A percentile compares a stretch with the other conserved stretches of the same genome.
phyloP scores from a whole-genome alignment of 2,888 invertebrate genomes.

The Coenonympha glycerion region DNA sequence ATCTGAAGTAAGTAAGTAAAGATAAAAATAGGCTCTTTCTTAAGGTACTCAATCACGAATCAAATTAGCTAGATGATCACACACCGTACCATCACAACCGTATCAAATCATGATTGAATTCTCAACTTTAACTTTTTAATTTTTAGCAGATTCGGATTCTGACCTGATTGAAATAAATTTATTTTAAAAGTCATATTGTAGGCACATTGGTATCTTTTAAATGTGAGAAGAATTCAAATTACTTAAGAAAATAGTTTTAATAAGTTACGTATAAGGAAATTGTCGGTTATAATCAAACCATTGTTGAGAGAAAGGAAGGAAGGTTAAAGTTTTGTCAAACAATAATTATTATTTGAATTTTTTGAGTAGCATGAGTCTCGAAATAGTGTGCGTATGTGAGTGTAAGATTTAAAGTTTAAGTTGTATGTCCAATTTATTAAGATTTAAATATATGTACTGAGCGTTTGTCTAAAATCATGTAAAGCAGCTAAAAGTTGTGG shows the following conservation, averaged over 20 bases:
- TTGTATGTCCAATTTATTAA: neutral
- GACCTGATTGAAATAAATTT: neutral
- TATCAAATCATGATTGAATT: neutral
- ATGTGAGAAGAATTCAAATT: conserved; percentile 11
- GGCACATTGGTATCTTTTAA: conserved; percentile 42
- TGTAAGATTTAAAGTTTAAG: neutral
- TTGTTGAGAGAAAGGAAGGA: too few relatives aligned
- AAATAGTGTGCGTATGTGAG: conserved; percentile 29
- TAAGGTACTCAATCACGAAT: too few relatives aligned
- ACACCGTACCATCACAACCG: too few relatives aligned
- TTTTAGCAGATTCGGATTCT: too few relatives aligned
- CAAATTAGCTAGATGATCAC: too few relatives aligned
- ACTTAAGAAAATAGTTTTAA: conserved; percentile 5
- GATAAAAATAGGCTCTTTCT: too few relatives aligned
- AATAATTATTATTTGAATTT: too few relatives aligned
- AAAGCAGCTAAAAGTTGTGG: conserved; percentile 82
- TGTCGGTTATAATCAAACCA: too few relatives aligned
- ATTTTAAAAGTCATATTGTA: conserved; percentile 39
- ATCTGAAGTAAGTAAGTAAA: too few relatives aligned
- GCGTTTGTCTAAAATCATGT: conserved; percentile 83
- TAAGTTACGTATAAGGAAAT: too few relatives aligned
- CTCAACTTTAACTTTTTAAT: neutral
- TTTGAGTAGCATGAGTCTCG: conserved; percentile 28
- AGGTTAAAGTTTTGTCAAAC: too few relatives aligned
- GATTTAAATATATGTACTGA: conserved; percentile 79